Evolutionary conservation across 1,140 invertebrate species (phyloP).

Genomic region (Papilio helenus): DNA sequence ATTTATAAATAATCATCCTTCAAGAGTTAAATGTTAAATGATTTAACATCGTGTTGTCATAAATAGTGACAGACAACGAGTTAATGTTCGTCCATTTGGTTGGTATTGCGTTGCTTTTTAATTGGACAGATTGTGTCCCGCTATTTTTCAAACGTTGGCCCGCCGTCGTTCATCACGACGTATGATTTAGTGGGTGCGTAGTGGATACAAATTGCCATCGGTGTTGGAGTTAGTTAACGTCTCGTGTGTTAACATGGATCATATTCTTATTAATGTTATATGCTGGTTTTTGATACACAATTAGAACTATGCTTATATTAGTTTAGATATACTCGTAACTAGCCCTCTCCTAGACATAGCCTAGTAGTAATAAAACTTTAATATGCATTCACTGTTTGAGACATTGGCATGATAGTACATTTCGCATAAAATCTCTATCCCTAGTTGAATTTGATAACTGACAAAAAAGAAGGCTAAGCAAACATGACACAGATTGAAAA

Average conservation of each 20-base stretch:
- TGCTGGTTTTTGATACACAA: not conserved
- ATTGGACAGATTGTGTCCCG: slow-evolving; percentile 56
- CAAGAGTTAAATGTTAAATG: slow-evolving; percentile 37
- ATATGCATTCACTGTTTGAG: too few species aligned
- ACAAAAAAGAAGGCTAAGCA: not conserved
- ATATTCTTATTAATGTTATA: slow-evolving; percentile 48
- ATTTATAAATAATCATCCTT: slow-evolving; percentile 24
- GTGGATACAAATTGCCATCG: slow-evolving; percentile 58
- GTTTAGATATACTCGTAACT: too few species aligned
- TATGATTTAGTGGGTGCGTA: slow-evolving; percentile 57
- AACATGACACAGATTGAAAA: not conserved
- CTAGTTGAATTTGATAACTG: not conserved
- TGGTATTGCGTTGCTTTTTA: slow-evolving; percentile 61
- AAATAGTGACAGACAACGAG: slow-evolving; percentile 32
- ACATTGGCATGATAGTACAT: too few species aligned
- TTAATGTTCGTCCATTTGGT: slow-evolving; percentile 45
- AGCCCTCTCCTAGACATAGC: too few species aligned
- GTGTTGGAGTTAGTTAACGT: slow-evolving; percentile 47
- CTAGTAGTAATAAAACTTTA: too few species aligned
- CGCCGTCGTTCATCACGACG: slow-evolving; percentile 49
- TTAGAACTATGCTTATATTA: not conserved
- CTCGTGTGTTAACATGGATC: slow-evolving; percentile 49
- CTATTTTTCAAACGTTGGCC: slow-evolving; percentile 55
- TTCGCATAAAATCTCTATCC: too few species aligned
- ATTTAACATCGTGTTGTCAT: slow-evolving; percentile 40